Evolutionary conservation across 35 echinoderm and acorn worm species (phyloP).

Genomic region (Heliocidaris tuberculata): DNA sequence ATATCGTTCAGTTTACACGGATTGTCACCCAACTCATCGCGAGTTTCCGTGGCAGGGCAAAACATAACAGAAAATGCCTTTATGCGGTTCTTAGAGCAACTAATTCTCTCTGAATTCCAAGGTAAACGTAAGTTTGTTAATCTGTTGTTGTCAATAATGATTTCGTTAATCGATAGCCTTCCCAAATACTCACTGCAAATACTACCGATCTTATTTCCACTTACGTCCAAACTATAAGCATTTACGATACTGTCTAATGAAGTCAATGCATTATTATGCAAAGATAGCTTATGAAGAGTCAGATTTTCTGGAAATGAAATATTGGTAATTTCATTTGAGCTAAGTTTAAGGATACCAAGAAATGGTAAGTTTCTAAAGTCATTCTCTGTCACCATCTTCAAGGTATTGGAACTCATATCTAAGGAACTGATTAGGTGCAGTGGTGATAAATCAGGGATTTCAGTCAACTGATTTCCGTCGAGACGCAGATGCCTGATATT

Average conservation of each 20-base stretch:
- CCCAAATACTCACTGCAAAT: not conserved
- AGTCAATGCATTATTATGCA: not conserved
- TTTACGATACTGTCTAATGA: not conserved
- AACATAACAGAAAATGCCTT: not conserved
- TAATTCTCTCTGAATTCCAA: not conserved
- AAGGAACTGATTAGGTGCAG: not conserved
- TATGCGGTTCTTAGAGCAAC: not conserved
- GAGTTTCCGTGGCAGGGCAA: not conserved
- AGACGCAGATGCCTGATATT: not conserved
- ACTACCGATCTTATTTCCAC: not conserved
- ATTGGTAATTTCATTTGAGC: not conserved
- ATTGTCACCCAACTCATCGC: not conserved
- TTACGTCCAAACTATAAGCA: not conserved
- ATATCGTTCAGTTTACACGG: not conserved
- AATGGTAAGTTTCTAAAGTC: not conserved
- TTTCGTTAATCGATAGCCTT: not conserved
- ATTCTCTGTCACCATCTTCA: not conserved
- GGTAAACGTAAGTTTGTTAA: not conserved
- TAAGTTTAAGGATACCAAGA: not conserved
- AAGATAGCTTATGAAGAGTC: not conserved
- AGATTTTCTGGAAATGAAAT: not conserved
- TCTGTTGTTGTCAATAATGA: not conserved
- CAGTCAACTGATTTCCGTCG: not conserved
- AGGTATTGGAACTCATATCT: not conserved
- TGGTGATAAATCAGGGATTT: not conserved